phyloP scores from a whole-genome alignment of 2,888 invertebrate species.

The Marronus borbonicus region DNA sequence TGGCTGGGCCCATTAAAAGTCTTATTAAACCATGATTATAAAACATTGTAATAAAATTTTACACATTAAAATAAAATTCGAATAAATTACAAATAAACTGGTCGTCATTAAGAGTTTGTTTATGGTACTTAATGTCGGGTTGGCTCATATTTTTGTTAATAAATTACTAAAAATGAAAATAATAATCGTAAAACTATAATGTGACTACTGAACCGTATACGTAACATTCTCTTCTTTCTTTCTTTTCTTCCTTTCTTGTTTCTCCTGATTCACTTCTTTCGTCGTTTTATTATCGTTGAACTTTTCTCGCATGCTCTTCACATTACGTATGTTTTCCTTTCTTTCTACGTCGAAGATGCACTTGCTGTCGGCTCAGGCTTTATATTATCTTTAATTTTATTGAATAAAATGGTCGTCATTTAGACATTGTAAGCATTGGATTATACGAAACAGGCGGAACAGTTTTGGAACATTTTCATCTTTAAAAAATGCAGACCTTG shows the following conservation, averaged over 20 bases:
- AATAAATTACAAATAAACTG: slow-evolving; percentile 71
- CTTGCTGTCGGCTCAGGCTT: slow-evolving; percentile 60
- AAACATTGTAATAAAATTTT: slow-evolving; percentile 72
- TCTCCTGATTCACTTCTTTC: slow-evolving; percentile 16
- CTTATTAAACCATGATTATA: slow-evolving; percentile 72
- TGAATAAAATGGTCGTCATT: slow-evolving; percentile 63
- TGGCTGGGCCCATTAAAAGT: slow-evolving; percentile 67
- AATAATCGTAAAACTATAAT: slow-evolving; percentile 55
- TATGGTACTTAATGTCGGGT: slow-evolving; percentile 65
- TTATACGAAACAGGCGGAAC: background rate
- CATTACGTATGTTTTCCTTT: slow-evolving; percentile 7
- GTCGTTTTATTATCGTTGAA: background rate
- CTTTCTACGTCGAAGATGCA: slow-evolving; percentile 55
- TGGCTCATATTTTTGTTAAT: slow-evolving; percentile 71
- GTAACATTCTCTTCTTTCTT: slow-evolving; percentile 55
- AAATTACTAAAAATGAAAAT: slow-evolving; percentile 65
- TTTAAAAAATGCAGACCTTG: background rate
- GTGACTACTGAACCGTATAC: slow-evolving; percentile 69
- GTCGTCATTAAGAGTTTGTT: slow-evolving; percentile 68
- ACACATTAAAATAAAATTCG: slow-evolving; percentile 72
- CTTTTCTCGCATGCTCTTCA: slow-evolving; percentile 22
- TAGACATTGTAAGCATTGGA: slow-evolving; percentile 50
- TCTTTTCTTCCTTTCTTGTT: slow-evolving; percentile 1
- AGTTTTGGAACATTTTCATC: background rate
- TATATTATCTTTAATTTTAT: slow-evolving; percentile 65